Conservation (phyloP, 2,113 vertebrate species). For the Nothocercus nigrocapillus region DNA sequence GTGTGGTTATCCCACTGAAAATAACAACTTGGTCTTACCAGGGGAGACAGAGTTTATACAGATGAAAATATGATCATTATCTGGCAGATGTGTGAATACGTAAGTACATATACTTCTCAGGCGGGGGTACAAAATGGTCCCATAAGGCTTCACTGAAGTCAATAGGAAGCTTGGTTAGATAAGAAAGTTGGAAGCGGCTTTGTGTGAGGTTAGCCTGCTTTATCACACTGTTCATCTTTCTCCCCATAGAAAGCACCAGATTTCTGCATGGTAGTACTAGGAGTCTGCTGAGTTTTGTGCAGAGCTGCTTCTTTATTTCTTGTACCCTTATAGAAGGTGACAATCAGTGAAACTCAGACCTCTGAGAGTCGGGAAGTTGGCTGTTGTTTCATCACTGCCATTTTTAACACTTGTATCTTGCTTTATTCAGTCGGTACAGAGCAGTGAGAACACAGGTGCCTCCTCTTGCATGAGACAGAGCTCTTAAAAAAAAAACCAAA, state of each 20-base stretch:
- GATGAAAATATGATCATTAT: too few species aligned
- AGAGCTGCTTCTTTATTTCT: background rate
- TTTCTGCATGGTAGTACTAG: too few species aligned
- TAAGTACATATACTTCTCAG: background rate
- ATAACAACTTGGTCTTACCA: too few species aligned
- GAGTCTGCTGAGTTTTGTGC: background rate
- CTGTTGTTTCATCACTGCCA: background rate
- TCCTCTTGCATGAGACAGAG: background rate
- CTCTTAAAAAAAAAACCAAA: background rate
- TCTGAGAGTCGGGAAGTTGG: accelerated
- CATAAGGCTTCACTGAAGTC: background rate
- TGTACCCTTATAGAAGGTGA: background rate
- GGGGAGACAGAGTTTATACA: too few species aligned
- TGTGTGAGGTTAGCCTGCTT: background rate
- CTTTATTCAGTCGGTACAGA: background rate
- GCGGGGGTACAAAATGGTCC: background rate
- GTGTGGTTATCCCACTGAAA: too few species aligned
- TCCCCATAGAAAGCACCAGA: background rate
- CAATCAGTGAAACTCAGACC: background rate
- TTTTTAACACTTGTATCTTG: background rate
- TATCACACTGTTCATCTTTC: background rate
- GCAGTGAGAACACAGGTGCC: background rate
- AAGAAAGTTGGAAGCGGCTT: background rate
- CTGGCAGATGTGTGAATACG: background rate
- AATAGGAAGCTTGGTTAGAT: background rate